A percentile compares a stretch with the other conserved stretches of the same genome.
phyloP scores from a whole-genome alignment of 1,140 invertebrate genomes.

The Drepana arcuata region DNA sequence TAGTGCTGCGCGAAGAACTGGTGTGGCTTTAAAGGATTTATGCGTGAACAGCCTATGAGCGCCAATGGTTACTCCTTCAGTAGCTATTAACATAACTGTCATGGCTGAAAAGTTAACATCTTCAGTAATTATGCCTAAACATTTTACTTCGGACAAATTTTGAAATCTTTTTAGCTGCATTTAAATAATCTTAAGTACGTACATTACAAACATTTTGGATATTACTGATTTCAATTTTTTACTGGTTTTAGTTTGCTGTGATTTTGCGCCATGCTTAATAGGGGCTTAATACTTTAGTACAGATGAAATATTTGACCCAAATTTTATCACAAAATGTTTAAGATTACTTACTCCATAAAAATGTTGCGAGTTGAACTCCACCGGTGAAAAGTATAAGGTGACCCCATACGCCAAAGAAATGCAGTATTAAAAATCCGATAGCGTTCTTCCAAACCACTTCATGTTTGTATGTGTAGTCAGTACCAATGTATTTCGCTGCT shows the following conservation, averaged over 20 bases:
- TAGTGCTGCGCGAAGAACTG: constrained; percentile 48
- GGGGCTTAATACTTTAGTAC: no score
- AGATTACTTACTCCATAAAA: constrained; percentile 45
- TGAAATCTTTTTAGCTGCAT: neutral
- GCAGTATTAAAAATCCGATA: constrained; percentile 50
- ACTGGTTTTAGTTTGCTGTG: no score
- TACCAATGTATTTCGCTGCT: constrained; percentile 41
- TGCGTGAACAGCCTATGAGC: constrained; percentile 73
- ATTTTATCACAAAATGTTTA: neutral
- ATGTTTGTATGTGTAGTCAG: constrained; percentile 68
- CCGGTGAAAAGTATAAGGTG: constrained; percentile 17
- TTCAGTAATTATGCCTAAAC: no score
- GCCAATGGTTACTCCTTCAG: constrained; percentile 68
- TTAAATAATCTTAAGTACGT: no score
- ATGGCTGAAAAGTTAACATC: neutral
- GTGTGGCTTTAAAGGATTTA: constrained; percentile 70
- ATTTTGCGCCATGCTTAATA: no score
- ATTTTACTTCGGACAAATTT: no score
- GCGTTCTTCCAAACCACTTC: constrained; percentile 70
- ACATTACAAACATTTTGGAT: no score
- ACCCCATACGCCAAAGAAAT: neutral
- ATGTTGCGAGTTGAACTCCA: constrained; percentile 26
- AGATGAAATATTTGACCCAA: neutral
- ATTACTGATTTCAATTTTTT: no score
- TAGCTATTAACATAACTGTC: constrained; percentile 2